Percentiles rank a stretch among this genome's conserved stretches.
These are phyloP conservation scores for Halictus ligatus DNA, from an alignment of 2,888 invertebrate genomes.

Conservation along the genomic window DNA sequence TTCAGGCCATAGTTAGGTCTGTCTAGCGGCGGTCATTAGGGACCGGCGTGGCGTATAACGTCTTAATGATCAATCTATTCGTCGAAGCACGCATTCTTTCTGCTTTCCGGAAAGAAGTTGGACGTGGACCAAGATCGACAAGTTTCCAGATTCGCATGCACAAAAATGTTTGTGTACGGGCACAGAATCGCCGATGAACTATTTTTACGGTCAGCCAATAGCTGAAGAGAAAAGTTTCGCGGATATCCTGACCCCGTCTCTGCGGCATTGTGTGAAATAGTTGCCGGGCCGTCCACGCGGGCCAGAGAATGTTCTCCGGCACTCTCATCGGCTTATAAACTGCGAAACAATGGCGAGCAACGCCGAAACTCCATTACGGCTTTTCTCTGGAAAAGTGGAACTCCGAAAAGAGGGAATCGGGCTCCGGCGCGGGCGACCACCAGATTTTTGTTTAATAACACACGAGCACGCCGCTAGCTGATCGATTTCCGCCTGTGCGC, in stretches of 20 bases:
- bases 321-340: slow-evolving; percentile 71
- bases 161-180: background rate
- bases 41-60: no score
- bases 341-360: slow-evolving; percentile 67
- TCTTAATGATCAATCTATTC: background rate
- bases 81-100: background rate
- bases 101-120: background rate
- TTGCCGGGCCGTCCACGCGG: slow-evolving; percentile 1
- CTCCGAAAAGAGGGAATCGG: slow-evolving; percentile 23
- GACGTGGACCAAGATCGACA: background rate
- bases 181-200: background rate
- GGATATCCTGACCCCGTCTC: slow-evolving; percentile 30
- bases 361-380: slow-evolving; percentile 75
- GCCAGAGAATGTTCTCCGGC: slow-evolving; percentile 23
- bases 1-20: no score
- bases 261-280: slow-evolving; percentile 31
- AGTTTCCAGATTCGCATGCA: background rate
- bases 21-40: no score
- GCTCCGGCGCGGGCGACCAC: background rate
- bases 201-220: slow-evolving; percentile 31
- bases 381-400: slow-evolving; percentile 51
- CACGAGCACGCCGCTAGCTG: background rate
- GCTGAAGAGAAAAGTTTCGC: slow-evolving; percentile 13
- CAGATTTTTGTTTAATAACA: slow-evolving; percentile 40
- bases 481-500: slow-evolving; percentile 35